Conservation (phyloP, 2,888 invertebrate genomes). For the Choreutis nemorana region DNA sequence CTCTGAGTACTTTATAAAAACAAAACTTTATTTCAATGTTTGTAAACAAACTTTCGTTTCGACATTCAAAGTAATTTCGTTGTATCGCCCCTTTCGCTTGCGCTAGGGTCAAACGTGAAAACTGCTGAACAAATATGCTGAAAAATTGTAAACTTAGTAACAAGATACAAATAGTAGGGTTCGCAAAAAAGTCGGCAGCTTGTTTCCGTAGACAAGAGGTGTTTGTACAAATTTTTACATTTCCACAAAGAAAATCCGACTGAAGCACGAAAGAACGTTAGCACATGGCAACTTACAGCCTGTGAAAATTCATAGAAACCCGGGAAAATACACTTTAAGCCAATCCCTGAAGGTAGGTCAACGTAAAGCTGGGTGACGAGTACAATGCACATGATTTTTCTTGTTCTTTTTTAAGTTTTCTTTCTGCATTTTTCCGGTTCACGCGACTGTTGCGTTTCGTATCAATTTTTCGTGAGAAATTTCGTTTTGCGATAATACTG, state of each 20-base stretch:
- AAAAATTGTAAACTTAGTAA: not conserved
- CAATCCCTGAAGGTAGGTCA: no score
- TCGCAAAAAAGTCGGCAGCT: constrained; percentile 13
- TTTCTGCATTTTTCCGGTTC: constrained; percentile 3
- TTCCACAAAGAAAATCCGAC: constrained; percentile 30
- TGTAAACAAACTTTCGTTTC: no score
- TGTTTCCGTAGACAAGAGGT: constrained; percentile 25
- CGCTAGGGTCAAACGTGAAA: no score
- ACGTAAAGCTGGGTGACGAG: no score
- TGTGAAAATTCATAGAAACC: no score
- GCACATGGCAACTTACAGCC: constrained; percentile 33
- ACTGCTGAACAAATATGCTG: no score
- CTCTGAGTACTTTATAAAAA: no score
- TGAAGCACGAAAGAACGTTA: constrained; percentile 21
- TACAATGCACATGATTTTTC: no score
- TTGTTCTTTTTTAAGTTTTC: constrained; percentile 1
- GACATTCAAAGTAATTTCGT: no score
- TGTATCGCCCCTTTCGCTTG: no score
- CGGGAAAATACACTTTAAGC: no score
- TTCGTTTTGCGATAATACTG: not conserved
- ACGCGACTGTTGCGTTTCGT: not conserved
- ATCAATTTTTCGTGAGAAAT: constrained; percentile 1
- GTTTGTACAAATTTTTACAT: constrained; percentile 44
- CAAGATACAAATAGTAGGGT: constrained; percentile 3
- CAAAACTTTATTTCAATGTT: no score